These are phyloP conservation scores for Epistrophe grossulariae DNA, from an alignment of 2,888 invertebrate genomes.

Conservation along the genomic window DNA sequence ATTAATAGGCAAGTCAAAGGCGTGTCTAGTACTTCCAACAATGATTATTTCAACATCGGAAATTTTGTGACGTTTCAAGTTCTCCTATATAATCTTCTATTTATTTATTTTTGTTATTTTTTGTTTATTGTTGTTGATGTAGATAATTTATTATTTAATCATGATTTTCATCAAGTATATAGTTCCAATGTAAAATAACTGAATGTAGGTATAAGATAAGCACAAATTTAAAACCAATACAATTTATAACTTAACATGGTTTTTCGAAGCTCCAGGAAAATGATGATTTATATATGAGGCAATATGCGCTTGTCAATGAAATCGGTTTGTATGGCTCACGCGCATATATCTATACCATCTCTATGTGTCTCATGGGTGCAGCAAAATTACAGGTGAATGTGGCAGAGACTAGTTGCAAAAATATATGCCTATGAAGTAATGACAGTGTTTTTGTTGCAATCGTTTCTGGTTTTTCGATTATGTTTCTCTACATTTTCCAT, in stretches of 20 bases:
- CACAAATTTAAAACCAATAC: background rate
- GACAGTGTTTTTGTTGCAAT: constrained; percentile 18
- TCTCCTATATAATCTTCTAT: background rate
- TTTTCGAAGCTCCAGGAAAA: background rate
- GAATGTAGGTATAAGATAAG: too few species aligned
- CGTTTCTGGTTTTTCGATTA: constrained; percentile 17
- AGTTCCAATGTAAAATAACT: too few species aligned
- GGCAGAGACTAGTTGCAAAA: constrained; percentile 41
- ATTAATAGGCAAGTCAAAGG: background rate
- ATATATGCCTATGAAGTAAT: constrained; percentile 27
- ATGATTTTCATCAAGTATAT: background rate
- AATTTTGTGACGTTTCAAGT: constrained; percentile 5
- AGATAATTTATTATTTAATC: background rate
- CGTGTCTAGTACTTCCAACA: background rate
- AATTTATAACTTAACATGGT: background rate
- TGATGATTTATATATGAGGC: constrained; percentile 20
- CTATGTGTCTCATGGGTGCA: constrained; percentile 11
- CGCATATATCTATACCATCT: background rate
- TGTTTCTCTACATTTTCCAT: constrained; percentile 23
- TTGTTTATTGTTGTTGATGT: background rate
- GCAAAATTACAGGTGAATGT: constrained; percentile 14
- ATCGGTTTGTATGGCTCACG: background rate
- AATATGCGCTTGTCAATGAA: constrained; percentile 50
- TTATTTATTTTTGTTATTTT: background rate
- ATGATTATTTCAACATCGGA: constrained; percentile 8